These are phyloP conservation scores for Diuraphis noxia DNA, from an alignment of 1,140 invertebrate species.

Conservation along the genomic window DNA sequence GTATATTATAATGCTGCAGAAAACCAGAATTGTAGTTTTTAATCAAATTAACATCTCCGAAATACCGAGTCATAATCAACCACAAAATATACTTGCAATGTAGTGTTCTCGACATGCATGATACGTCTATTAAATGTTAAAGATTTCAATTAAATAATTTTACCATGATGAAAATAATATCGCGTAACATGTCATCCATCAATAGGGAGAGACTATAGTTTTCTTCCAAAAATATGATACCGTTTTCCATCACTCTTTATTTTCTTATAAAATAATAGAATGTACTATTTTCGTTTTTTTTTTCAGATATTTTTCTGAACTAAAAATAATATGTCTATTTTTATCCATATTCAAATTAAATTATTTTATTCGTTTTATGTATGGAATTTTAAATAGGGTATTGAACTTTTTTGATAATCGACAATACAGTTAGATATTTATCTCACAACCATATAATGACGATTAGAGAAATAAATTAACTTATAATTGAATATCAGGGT, in stretches of 20 bases:
- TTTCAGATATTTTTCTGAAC: too few relatives aligned
- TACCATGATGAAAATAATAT: not conserved
- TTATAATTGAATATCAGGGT: too few relatives aligned
- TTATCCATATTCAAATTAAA: too few relatives aligned
- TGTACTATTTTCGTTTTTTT: too few relatives aligned
- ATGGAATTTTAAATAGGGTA: too few relatives aligned
- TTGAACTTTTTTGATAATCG: too few relatives aligned
- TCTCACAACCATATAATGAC: too few relatives aligned
- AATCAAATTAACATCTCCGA: not conserved
- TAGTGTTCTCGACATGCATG: not conserved
- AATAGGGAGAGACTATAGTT: not conserved
- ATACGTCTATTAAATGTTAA: not conserved
- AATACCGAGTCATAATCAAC: not conserved
- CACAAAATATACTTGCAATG: not conserved
- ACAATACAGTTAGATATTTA: too few relatives aligned
- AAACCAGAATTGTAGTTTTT: not conserved
- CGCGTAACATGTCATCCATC: not conserved
- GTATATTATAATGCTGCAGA: not conserved
- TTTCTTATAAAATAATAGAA: not conserved
- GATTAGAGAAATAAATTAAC: too few relatives aligned
- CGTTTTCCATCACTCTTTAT: not conserved
- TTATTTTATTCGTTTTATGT: too few relatives aligned
- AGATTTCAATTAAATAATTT: not conserved
- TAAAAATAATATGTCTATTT: too few relatives aligned
- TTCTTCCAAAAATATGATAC: too few relatives aligned